Conservation (phyloP, 53 echinoderm and acorn worm genomes). For the Mesocentrotus franciscanus region DNA sequence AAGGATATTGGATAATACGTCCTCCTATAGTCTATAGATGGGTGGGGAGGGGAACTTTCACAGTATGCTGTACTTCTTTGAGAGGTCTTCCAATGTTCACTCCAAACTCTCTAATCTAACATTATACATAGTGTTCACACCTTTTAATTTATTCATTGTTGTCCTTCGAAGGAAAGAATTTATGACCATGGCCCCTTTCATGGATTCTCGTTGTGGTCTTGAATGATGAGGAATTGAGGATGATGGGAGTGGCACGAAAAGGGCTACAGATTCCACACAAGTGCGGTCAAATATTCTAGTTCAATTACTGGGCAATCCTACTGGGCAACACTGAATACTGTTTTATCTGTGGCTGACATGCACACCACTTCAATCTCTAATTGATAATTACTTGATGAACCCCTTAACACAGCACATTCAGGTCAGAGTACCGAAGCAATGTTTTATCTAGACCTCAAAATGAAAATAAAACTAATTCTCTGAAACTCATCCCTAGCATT, state of each 20-base stretch:
- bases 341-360: neutral
- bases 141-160: neutral
- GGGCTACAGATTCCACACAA: neutral
- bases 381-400: neutral
- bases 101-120: neutral
- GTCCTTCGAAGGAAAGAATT: neutral
- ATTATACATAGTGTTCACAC: neutral
- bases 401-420: neutral
- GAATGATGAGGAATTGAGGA: neutral
- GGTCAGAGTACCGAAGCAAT: neutral
- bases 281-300: neutral
- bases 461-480: conserved; percentile 41
- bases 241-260: neutral
- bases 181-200: neutral
- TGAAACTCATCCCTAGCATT: neutral
- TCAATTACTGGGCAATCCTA: neutral
- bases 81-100: neutral
- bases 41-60: neutral
- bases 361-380: neutral
- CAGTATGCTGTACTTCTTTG: neutral
- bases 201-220: neutral
- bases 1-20: neutral
- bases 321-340: neutral
- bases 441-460: conserved; percentile 26
- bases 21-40: neutral